Percentiles rank a stretch among this genome's conserved stretches.
Evolutionary conservation across 35 echinoderm and acorn worm genomes (phyloP).

Genomic region (Lytechinus pictus): DNA sequence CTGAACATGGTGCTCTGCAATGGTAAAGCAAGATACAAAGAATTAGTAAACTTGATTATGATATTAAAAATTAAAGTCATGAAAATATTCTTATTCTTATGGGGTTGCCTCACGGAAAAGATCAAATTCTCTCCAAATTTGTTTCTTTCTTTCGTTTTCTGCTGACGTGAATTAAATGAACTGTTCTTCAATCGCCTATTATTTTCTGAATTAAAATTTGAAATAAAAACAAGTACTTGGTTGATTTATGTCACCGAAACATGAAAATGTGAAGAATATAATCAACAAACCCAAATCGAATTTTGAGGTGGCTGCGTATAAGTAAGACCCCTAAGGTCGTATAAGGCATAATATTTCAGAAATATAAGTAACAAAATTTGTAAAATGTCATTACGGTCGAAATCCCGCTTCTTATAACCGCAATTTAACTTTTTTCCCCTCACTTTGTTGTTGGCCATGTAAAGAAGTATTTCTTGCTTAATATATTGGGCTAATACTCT

Average conservation of each 20-base stretch:
- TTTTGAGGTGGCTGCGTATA: not conserved
- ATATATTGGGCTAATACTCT: constrained; percentile 26
- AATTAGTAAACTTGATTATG: too few species aligned
- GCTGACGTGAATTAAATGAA: not conserved
- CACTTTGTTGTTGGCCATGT: not conserved
- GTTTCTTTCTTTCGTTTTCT: not conserved
- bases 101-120: not conserved
- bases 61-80: too few species aligned
- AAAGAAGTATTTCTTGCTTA: not conserved
- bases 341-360: not conserved
- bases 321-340: not conserved
- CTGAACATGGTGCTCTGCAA: too few species aligned
- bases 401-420: not conserved
- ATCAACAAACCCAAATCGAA: not conserved
- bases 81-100: too few species aligned
- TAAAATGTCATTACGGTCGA: constrained; percentile 36
- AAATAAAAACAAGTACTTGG: not conserved
- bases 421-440: not conserved
- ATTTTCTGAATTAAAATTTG: not conserved
- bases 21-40: too few species aligned
- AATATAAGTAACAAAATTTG: constrained; percentile 32
- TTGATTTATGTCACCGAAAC: not conserved
- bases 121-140: not conserved
- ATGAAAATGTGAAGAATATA: not conserved
- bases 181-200: not conserved